Base-by-base conservation (phyloP, 1,140 invertebrate species). In the Aricia agestis region DNA sequence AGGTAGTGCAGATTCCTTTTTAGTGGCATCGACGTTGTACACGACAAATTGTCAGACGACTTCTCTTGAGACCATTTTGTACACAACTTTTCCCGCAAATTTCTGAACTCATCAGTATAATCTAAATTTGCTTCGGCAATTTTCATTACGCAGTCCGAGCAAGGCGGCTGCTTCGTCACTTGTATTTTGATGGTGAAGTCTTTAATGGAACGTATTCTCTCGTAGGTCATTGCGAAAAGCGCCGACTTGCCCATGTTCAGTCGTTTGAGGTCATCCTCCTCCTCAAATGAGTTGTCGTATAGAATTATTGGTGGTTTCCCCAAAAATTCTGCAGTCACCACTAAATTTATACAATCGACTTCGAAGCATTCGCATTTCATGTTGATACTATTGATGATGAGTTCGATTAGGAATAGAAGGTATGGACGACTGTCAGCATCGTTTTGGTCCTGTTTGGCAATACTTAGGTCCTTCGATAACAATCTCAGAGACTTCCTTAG, bases 311-410 rank as follows among this genome's bases (percentile, higher is more conserved):
- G 89, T 67, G 76, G 78, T 74, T 91, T 91, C 13, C 85, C 85
- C 32, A 91, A 79, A 78, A 91, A 91, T 58, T 68, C 72, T 15
- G 85, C 87, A 19, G 80, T 73, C 72, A 91, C 89, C 6, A 89
- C 81, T 32, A 91, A 79, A 76, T 89, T 91, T 67, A 85, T 87
- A 45, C 74, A 82, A 69, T 87, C 83, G 32, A 89, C 76, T 67
- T 89, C 83, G 71, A 89, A 91, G 78, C 89, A 89, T 66, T 91
- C 89, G 71, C 89, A 91, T 73, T 91, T 91, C 89, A 91, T 89
- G 66, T 89, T 78, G 66, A 91, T 91, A 76, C 86, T 89, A 70
- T 91, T 91, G 25, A 91, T 78, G 9, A 91, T 83, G 11, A 91
- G 76, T 83, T 91, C 89, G 66, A 91, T 80, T 7, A 91, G 71